A percentile compares a stretch with the other conserved stretches of the same genome.
These are phyloP conservation scores for Ascidia mentula DNA, from an alignment of 23 tunicate genomes.

Conservation along the genomic window DNA sequence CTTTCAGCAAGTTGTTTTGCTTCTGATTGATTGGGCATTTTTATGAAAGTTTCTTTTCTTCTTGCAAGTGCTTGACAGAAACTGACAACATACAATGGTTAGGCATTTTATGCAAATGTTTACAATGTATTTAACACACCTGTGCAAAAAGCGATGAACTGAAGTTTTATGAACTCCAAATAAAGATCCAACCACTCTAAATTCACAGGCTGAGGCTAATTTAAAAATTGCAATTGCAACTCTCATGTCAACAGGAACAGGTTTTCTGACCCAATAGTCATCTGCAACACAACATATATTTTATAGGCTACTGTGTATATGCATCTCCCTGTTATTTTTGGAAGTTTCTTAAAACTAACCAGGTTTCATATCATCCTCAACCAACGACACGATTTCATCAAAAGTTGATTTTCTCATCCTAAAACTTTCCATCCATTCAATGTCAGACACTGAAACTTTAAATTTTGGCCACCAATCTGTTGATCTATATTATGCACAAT, in stretches of 20 bases:
- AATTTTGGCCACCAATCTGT: slow-evolving; percentile 16
- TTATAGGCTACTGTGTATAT: neutral
- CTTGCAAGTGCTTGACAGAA: slow-evolving; percentile 28
- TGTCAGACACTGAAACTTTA: neutral
- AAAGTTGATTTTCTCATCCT: slow-evolving; percentile 28
- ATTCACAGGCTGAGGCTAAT: slow-evolving; percentile 32
- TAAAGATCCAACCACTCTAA: slow-evolving; percentile 15
- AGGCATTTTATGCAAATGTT: too few relatives aligned
- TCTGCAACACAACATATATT: too few relatives aligned
- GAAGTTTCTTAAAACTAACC: neutral
- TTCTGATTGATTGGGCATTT: slow-evolving; percentile 13
- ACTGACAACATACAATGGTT: neutral
- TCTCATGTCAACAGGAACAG: slow-evolving; percentile 34
- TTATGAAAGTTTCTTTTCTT: neutral
- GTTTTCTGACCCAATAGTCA: slow-evolving; percentile 27
- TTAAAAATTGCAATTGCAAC: slow-evolving; percentile 30
- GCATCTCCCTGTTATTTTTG: neutral
- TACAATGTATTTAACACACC: too few relatives aligned
- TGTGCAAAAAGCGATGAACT: too few relatives aligned
- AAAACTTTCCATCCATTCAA: slow-evolving; percentile 29
- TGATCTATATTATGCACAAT: neutral
- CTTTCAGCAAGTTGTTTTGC: slow-evolving; percentile 20
- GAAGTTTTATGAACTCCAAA: slow-evolving; percentile 41
- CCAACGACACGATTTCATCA: neutral
- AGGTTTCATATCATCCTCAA: slow-evolving; percentile 24